A percentile compares a stretch with the other conserved stretches of the same genome.
Conservation (phyloP, 2,113 vertebrate genomes). For the Zosterops pallidus region DNA sequence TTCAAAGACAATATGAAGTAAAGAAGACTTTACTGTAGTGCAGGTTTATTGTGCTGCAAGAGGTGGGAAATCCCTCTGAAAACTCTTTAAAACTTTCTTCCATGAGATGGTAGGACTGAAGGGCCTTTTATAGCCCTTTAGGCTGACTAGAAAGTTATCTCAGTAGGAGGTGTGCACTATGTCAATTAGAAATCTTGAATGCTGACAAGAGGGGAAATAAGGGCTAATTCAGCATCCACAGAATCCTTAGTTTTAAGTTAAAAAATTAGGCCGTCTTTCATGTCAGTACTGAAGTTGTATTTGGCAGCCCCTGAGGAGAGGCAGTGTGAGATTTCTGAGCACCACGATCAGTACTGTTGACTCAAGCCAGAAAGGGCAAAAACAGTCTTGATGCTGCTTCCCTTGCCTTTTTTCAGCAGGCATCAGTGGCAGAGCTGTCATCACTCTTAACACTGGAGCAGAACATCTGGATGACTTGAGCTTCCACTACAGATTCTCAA, state of each 20-base stretch:
- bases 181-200: not conserved
- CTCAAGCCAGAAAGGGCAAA: not conserved
- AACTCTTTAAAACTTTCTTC: not conserved
- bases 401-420: not conserved
- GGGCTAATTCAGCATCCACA: not conserved
- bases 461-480: not conserved
- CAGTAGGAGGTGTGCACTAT: not conserved
- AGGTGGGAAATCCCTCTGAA: not conserved
- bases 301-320: not conserved
- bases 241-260: not conserved
- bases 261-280: not conserved
- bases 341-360: not conserved
- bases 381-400: not conserved
- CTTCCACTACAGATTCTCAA: not conserved
- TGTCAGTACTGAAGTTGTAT: not conserved
- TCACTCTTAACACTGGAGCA: not conserved
- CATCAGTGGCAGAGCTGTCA: not conserved
- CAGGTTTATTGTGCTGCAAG: not conserved
- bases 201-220: not conserved
- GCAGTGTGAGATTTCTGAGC: not conserved
- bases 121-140: not conserved
- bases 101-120: not conserved
- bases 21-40: not conserved
- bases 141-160: not conserved
- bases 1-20: rapidly evolving